Base-by-base conservation (phyloP, 1,140 invertebrate genomes). In the Cecropterus lyciades region DNA sequence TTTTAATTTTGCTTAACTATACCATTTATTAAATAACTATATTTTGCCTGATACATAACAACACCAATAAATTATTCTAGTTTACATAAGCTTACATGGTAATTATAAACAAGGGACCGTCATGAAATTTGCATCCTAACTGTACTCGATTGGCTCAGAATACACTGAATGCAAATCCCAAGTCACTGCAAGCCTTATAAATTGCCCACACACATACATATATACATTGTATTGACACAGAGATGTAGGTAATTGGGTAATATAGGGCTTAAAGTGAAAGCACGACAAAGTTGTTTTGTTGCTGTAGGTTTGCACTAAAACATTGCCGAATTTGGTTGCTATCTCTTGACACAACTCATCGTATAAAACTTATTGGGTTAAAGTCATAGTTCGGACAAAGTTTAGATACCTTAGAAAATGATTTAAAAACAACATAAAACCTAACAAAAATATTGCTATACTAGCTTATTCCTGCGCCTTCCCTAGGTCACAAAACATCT, bases 181-280 rank as follows among this genome's bases (percentile, higher is more conserved):
- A 56, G 49, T 68, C 42, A 60, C 42, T 48, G 27, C 42, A 48
- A 45, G 51, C 49, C 51, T 68, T 51, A 68, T 68, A 68, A 63
- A 68, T 63, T 63, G 62, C 57, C 17, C 57, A 67, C 66, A 68
- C 43, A 37, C 33, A 37, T 37, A 37, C 33, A 37, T n/a, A 37
- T 4, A 37, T n/a, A 68, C 37, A 56, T 14, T 14, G 37, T 68
- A 55, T 63, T 60, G 59, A 68, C 51, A 49, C 27, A 63, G 27
- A 37, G 64, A 56, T 56, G 56, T n/a, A n/a, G n/a, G n/a, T 69
- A 65, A 72, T 75, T 79, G 70, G 63, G 62, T 71, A 74, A 75
- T 74, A 68, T 67, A 67, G 62, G 57, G 45, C 60, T 70, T 67
- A 37, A 48, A 67, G 52, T 62, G 59, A 73, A 69, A 65, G 70